Percentiles rank a stretch among this genome's conserved stretches.
Evolutionary conservation across 2,888 invertebrate genomes (phyloP).

Genomic region (Syrista parreyssii): DNA sequence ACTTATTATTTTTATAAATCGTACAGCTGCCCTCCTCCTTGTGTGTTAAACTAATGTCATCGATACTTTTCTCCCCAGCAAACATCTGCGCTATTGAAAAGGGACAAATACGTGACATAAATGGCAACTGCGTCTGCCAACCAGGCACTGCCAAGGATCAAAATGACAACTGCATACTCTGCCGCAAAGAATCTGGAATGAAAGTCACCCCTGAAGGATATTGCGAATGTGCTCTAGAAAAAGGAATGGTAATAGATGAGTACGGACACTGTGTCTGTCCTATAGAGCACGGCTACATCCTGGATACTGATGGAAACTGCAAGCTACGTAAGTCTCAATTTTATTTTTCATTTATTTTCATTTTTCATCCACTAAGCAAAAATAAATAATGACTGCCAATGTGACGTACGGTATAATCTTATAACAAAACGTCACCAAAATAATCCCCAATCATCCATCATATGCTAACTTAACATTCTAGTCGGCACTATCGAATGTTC

Average conservation of each 20-base stretch:
- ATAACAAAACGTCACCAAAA: background rate
- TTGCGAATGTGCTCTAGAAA: slow-evolving; percentile 84
- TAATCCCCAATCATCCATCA: background rate
- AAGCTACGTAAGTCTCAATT: slow-evolving; percentile 64
- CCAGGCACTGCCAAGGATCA: slow-evolving; percentile 81
- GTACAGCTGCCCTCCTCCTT: background rate
- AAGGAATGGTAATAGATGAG: slow-evolving; percentile 82
- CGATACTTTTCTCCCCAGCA: slow-evolving; percentile 57
- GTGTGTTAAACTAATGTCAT: background rate
- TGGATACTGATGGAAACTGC: slow-evolving; percentile 74
- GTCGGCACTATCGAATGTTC: slow-evolving; percentile 71
- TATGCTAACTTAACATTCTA: slow-evolving; percentile 23
- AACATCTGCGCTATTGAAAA: slow-evolving; percentile 75
- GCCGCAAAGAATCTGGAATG: slow-evolving; percentile 78
- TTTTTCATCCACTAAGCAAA: background rate
- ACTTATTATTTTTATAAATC: background rate
- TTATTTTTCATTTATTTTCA: background rate
- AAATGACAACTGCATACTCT: slow-evolving; percentile 82
- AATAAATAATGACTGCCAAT: background rate
- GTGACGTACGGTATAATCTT: background rate
- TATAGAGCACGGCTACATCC: slow-evolving; percentile 74
- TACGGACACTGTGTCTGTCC: slow-evolving; percentile 82
- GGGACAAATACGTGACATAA: slow-evolving; percentile 74
- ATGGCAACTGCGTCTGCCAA: slow-evolving; percentile 80
- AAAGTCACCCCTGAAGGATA: slow-evolving; percentile 81